Conservation (phyloP, 2,113 vertebrate species). For the Actinemys pallida region DNA sequence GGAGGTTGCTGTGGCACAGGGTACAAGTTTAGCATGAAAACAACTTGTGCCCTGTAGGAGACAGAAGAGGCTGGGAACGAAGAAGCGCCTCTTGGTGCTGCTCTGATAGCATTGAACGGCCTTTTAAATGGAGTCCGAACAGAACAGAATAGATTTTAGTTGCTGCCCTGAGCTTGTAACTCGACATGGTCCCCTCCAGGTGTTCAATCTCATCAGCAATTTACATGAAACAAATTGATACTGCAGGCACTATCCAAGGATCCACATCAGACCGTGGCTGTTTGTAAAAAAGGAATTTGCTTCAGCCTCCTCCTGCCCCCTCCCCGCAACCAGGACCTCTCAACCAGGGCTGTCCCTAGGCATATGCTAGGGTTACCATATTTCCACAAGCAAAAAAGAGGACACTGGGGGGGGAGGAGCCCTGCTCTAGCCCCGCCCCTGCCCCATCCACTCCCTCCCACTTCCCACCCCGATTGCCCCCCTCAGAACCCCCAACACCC, state of each 20-base stretch:
- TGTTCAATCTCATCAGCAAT: background rate
- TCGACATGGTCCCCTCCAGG: background rate
- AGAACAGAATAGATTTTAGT: background rate
- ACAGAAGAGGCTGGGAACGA: background rate
- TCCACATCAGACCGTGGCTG: background rate
- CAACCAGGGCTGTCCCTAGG: too few species aligned
- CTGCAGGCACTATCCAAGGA: background rate
- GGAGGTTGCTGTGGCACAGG: background rate
- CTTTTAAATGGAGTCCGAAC: background rate
- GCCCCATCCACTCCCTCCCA: too few species aligned
- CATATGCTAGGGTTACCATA: too few species aligned
- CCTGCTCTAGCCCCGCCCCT: too few species aligned
- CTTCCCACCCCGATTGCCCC: too few species aligned
- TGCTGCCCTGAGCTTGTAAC: background rate
- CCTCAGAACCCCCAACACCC: too few species aligned
- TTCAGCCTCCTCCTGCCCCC: background rate
- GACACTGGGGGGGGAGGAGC: too few species aligned
- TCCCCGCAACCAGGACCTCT: background rate
- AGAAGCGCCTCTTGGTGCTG: background rate
- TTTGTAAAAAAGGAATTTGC: background rate
- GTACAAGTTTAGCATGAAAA: background rate
- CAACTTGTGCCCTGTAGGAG: background rate
- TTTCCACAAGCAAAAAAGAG: too few species aligned
- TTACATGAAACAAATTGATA: background rate
- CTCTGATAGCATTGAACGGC: background rate